phyloP scores from a whole-genome alignment of 2,888 invertebrate genomes.

The Thereva unica region DNA sequence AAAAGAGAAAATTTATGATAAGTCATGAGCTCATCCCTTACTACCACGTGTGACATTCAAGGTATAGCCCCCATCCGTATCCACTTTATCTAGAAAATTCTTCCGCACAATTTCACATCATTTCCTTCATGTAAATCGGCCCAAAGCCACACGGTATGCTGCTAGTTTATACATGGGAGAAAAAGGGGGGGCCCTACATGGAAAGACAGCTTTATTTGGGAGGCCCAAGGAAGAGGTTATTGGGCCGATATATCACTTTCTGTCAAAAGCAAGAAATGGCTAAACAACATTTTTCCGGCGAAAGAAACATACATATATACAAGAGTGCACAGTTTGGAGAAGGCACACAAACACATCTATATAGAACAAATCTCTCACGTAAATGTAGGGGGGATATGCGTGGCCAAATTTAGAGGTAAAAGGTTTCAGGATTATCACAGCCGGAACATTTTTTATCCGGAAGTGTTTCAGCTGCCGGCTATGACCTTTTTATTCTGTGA shows the following conservation, averaged over 20 bases:
- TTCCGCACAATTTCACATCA: slow-evolving; percentile 34
- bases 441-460: slow-evolving; percentile 6
- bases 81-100: slow-evolving; percentile 32
- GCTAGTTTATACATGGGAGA: slow-evolving; percentile 20
- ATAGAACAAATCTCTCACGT: slow-evolving; percentile 25
- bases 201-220: slow-evolving; percentile 29
- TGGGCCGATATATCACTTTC: slow-evolving; percentile 32
- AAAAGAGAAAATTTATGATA: slow-evolving; percentile 26
- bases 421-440: slow-evolving; percentile 27
- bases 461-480: slow-evolving; percentile 18
- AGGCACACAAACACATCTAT: slow-evolving; percentile 13
- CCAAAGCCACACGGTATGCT: slow-evolving; percentile 24
- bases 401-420: slow-evolving; percentile 25
- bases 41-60: slow-evolving; percentile 32
- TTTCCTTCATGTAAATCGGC: slow-evolving; percentile 35
- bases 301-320: background rate
- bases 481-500: slow-evolving; percentile 22
- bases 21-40: slow-evolving; percentile 28
- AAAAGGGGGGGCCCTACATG: slow-evolving; percentile 17
- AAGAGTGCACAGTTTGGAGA: slow-evolving; percentile 7
- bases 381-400: slow-evolving; percentile 16
- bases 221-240: slow-evolving; percentile 26
- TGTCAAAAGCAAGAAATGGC: slow-evolving; percentile 29
- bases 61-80: slow-evolving; percentile 28
- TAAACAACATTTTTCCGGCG: background rate